Evolutionary conservation across 2,797 vertebrate genomes (phyloP), one percentile per base, ranked within the genome.

Genomic region (Hemitrygon akajei): DNA sequence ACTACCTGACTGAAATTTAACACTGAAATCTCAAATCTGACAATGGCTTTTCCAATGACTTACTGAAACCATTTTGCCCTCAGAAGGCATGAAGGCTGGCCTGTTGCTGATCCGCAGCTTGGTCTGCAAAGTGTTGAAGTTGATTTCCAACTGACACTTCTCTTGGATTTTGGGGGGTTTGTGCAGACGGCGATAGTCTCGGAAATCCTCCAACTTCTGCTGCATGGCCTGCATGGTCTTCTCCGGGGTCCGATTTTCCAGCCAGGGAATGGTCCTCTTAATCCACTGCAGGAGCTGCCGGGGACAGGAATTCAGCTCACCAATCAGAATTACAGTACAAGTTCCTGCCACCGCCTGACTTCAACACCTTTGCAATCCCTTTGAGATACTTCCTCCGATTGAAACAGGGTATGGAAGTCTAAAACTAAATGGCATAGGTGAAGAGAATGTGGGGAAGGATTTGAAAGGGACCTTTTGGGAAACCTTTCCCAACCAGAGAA

Each of bases 41-140:
- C 7, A 25, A 10, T 25, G 11, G 71, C 47, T 56, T 56, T 93
- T 93, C 47, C 63, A 22, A 94, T 87, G 94, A 97, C 98, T 98
- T 96, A 99, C 99, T 95, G 99, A 99, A 95, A 99, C 99, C 98
- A 99, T 98, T 97, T 99, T 99, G 94, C 99, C 98, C 95, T 99
- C 99, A 0, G 98, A 99, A 93, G 99, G 99, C 99, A 99, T 99
- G 96, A 98, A 99, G 94, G 98, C 98, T 0, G 99, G 99, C 0
- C 99, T 97, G 95, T 98, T 99, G 96, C 99, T 99, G 96, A 99
- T 98, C 94, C 98, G 96, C 94, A 99, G 95, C 95, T 99, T 99
- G 94, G 98, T 99, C 96, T 99, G 99, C 96, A 99, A 96, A 3
- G 99, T 99, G 96, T 99, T 99, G 96, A 99, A 99, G 96, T 98